These are phyloP conservation scores for Sarcophaga variegata DNA, from an alignment of 2,888 invertebrate genomes.

Conservation along the genomic window DNA sequence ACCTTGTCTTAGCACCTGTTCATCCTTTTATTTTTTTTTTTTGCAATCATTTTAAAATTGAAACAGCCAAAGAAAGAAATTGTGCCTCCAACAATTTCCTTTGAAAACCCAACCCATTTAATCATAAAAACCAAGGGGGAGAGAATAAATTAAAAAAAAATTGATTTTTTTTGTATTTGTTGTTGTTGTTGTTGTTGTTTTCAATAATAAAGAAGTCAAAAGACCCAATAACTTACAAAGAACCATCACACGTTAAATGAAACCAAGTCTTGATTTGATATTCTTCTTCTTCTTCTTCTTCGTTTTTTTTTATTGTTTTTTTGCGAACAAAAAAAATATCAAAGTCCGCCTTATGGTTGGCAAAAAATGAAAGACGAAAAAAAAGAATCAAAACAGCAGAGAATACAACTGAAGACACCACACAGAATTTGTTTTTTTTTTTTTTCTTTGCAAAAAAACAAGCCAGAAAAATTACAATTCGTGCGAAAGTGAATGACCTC, in stretches of 20 bases:
- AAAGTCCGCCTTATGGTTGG: conserved; percentile 61
- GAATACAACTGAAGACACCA: conserved; percentile 48
- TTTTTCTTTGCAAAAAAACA: conserved; percentile 12
- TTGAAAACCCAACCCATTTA: conserved; percentile 51
- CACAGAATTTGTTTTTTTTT: conserved; percentile 27
- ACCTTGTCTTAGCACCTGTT: too few species aligned
- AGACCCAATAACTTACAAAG: conserved; percentile 61
- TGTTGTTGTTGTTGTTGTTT: neutral
- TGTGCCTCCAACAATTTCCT: conserved; percentile 47
- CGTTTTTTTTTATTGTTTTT: too few species aligned
- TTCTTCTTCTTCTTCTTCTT: too few species aligned
- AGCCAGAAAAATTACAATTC: conserved; percentile 77
- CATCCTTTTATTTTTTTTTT: too few species aligned
- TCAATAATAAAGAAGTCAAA: conserved; percentile 41
- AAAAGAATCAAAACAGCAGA: neutral
- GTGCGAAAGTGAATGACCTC: conserved; percentile 82
- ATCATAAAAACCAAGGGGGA: conserved; percentile 28
- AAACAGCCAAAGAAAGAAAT: too few species aligned
- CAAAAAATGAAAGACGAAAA: neutral
- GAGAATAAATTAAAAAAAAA: conserved; percentile 1
- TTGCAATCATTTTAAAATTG: too few species aligned
- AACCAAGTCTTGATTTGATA: conserved; percentile 47
- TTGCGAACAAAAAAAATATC: conserved; percentile 46
- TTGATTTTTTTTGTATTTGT: neutral
- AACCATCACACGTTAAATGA: conserved; percentile 30